These are phyloP conservation scores for Drosophila saltans DNA, from an alignment of 1,140 invertebrate genomes.

Conservation along the genomic window DNA sequence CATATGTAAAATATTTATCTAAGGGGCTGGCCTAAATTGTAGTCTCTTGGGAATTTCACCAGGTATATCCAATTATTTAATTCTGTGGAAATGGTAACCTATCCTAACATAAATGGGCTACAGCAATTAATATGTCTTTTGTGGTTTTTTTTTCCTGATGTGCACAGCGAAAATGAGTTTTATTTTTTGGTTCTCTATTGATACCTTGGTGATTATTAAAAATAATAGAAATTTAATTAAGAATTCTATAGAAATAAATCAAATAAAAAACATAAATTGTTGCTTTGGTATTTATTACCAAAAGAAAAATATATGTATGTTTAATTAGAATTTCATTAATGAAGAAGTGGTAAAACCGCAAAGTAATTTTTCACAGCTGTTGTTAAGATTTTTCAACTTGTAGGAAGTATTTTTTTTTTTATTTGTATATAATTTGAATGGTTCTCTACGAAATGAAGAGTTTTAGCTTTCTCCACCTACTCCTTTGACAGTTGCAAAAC, in stretches of 20 bases:
- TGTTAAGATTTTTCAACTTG: too few relatives aligned
- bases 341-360: too few relatives aligned
- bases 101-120: not conserved
- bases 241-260: not conserved
- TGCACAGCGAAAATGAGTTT: too few relatives aligned
- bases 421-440: too few relatives aligned
- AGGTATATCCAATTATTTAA: conserved; percentile 10
- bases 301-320: not conserved
- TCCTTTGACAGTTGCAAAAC: too few relatives aligned
- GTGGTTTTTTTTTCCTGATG: not conserved
- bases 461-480: too few relatives aligned
- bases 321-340: conserved; percentile 1
- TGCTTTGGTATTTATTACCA: not conserved
- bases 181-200: not conserved
- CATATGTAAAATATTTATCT: too few relatives aligned
- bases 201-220: not conserved
- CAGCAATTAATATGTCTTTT: not conserved
- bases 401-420: too few relatives aligned
- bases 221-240: conserved; percentile 2
- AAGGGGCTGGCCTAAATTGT: too few relatives aligned
- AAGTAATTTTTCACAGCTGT: too few relatives aligned
- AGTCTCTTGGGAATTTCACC: not conserved
- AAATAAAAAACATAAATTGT: too few relatives aligned
- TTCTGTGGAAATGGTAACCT: not conserved
- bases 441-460: too few relatives aligned